Evolutionary conservation across 2,888 invertebrate species (phyloP).

Genomic region (Phortica magna): DNA sequence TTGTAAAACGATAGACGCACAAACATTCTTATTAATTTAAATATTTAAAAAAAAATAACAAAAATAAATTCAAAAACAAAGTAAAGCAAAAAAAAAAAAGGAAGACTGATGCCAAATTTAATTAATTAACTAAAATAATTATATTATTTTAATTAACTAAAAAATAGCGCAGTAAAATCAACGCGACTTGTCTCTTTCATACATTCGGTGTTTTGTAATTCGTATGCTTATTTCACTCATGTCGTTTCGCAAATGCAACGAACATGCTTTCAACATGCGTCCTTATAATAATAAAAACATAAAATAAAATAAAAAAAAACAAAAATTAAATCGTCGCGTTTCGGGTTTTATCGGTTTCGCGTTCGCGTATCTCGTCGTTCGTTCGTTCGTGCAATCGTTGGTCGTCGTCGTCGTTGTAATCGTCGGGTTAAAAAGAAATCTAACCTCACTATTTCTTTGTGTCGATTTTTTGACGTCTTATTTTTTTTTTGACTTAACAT

Average conservation of each 20-base stretch:
- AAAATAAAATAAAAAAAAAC: constrained; percentile 4
- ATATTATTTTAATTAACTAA: no score
- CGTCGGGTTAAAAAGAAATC: constrained; percentile 44
- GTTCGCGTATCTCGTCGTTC: constrained; percentile 75
- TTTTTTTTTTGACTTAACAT: no score
- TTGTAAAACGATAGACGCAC: constrained; percentile 42
- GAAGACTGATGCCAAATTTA: no score
- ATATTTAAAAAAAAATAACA: constrained; percentile 63
- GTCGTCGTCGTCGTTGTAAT: constrained; percentile 43
- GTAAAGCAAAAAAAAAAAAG: constrained; percentile 42
- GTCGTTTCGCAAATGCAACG: constrained; percentile 41
- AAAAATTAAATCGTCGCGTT: constrained; percentile 64
- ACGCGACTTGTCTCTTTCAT: constrained; percentile 48
- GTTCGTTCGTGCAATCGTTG: constrained; percentile 62
- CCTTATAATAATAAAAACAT: constrained; percentile 38
- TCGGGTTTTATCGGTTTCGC: constrained; percentile 75
- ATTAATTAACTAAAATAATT: no score
- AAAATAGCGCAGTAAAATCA: no score
- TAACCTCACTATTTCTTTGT: no score
- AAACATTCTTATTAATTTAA: constrained; percentile 32
- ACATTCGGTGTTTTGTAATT: constrained; percentile 31
- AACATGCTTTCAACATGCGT: constrained; percentile 39
- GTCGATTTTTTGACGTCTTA: no score
- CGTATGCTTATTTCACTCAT: constrained; percentile 37
- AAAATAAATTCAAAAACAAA: constrained; percentile 13